Evolutionary conservation across 37 sponge, comb jelly and placozoan species (phyloP).

Genomic region (Tethya wilhelma): DNA sequence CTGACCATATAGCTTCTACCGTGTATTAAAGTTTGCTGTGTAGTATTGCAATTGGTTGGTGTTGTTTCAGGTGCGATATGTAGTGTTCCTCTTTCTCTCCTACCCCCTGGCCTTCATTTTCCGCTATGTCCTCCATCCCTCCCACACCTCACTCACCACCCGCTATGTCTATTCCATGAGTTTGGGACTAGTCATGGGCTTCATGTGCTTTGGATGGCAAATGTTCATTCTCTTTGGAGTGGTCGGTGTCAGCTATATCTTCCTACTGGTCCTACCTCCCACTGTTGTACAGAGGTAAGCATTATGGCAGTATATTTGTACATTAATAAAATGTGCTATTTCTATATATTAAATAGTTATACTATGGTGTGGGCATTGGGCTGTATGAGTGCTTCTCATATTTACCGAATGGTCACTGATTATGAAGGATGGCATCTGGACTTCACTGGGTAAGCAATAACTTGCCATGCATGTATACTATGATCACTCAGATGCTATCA

Average conservation of each 20-base stretch:
- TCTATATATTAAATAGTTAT: too few species aligned
- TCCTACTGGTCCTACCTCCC: constrained; percentile 38
- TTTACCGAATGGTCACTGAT: constrained; percentile 73
- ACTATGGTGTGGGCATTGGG: constrained; percentile 62
- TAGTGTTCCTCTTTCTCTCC: constrained; percentile 36
- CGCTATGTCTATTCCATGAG: constrained; percentile 28
- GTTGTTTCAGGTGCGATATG: constrained; percentile 69
- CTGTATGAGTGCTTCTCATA: constrained; percentile 52
- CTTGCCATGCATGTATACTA: too few species aligned
- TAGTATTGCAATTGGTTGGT: too few species aligned
- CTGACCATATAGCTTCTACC: too few species aligned
- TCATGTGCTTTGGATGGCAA: constrained; percentile 61
- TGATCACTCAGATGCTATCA: too few species aligned
- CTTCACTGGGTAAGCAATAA: constrained; percentile 66
- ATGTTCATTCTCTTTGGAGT: constrained; percentile 28
- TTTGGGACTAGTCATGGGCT: constrained; percentile 52
- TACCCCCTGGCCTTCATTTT: constrained; percentile 44
- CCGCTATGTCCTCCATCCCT: constrained; percentile 51
- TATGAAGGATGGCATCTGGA: constrained; percentile 77
- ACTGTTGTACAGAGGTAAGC: too few species aligned
- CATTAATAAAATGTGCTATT: too few species aligned
- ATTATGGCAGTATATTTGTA: background rate
- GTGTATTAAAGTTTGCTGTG: too few species aligned
- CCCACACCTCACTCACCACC: constrained; percentile 12
- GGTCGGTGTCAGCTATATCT: constrained; percentile 21